These are phyloP conservation scores for Ctenopoma multispine DNA, from an alignment of 2,797 vertebrate genomes.

Conservation along the genomic window DNA sequence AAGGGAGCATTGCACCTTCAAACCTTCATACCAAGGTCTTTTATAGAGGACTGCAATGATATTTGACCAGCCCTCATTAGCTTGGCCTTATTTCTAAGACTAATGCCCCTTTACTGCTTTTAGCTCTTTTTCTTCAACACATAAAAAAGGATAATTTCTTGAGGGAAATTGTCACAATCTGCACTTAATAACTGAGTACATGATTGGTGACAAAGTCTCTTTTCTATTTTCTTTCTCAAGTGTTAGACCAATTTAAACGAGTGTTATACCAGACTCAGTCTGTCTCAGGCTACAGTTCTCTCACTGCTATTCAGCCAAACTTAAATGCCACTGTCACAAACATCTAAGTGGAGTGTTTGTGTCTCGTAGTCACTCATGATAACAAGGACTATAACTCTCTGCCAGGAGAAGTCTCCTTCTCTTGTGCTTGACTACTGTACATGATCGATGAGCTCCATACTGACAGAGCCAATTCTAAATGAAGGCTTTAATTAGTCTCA, in stretches of 20 bases:
- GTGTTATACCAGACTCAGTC: too few species aligned
- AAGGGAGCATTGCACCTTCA: slow-evolving; percentile 35
- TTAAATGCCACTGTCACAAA: slow-evolving; percentile 17
- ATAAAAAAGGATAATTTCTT: slow-evolving; percentile 29
- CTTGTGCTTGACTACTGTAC: not conserved
- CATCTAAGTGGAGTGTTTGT: slow-evolving; percentile 18
- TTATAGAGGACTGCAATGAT: slow-evolving; percentile 31
- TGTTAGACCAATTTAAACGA: too few species aligned
- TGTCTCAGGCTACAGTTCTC: not conserved
- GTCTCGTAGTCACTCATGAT: slow-evolving; percentile 21
- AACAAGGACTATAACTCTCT: not conserved
- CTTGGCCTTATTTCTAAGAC: slow-evolving; percentile 53
- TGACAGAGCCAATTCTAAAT: not conserved
- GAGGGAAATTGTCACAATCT: slow-evolving; percentile 39
- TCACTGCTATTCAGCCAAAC: not conserved
- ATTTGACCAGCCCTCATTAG: slow-evolving; percentile 60
- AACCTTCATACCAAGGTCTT: slow-evolving; percentile 45
- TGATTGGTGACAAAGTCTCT: slow-evolving; percentile 33
- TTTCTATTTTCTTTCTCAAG: slow-evolving; percentile 19
- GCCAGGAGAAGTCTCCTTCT: slow-evolving; percentile 8
- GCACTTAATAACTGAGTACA: slow-evolving; percentile 33
- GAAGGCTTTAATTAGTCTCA: not conserved
- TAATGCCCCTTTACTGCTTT: slow-evolving; percentile 38
- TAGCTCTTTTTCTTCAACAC: slow-evolving; percentile 31
- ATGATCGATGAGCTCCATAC: not conserved